Evolutionary conservation across 2,113 vertebrate species (phyloP).

Genomic region (Alces alces): DNA sequence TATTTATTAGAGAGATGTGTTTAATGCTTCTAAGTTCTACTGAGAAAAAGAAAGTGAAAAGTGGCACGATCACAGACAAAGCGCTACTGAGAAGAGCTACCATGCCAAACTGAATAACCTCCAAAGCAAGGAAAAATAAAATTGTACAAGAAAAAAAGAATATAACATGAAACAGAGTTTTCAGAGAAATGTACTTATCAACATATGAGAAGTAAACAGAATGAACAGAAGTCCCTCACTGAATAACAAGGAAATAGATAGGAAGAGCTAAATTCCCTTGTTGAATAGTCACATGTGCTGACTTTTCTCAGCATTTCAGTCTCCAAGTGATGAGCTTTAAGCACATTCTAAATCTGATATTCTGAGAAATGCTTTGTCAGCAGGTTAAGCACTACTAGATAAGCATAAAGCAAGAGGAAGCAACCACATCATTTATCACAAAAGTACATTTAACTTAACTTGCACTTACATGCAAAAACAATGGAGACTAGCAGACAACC

Average conservation of each 20-base stretch:
- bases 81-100: background rate
- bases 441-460: background rate
- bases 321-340: background rate
- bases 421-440: background rate
- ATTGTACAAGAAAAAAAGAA: constrained; percentile 8
- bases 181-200: constrained; percentile 12
- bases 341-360: background rate
- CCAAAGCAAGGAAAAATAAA: constrained; percentile 57
- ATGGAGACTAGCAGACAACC: background rate
- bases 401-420: constrained; percentile 40
- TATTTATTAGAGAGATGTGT: constrained; percentile 53
- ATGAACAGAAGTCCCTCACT: background rate
- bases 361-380: background rate
- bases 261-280: background rate
- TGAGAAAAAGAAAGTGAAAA: constrained; percentile 78
- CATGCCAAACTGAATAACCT: constrained; percentile 14
- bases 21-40: constrained; percentile 73
- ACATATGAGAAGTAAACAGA: background rate
- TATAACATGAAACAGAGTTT: background rate
- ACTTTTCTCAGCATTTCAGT: background rate
- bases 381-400: background rate
- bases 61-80: constrained; percentile 65
- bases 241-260: background rate
- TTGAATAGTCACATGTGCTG: background rate
- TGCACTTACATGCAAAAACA: background rate